phyloP scores from a whole-genome alignment of 2,797 vertebrate genomes.

The Protonibea diacanthus region DNA sequence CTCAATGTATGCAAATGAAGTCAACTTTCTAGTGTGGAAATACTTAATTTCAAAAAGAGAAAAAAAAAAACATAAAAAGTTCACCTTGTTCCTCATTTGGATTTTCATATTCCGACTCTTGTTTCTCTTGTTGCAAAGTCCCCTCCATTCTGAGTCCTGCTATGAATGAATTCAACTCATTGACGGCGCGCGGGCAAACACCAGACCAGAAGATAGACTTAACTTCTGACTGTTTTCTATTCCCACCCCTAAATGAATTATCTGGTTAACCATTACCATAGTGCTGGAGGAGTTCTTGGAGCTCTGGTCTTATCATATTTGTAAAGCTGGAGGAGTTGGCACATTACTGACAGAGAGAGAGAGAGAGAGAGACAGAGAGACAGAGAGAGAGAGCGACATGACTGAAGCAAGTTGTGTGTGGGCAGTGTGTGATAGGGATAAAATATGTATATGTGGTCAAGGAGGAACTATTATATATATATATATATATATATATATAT shows the following conservation, averaged over 20 bases:
- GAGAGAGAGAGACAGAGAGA: not conserved
- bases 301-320: conserved; percentile 90
- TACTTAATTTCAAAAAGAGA: not conserved
- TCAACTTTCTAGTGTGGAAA: not conserved
- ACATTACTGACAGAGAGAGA: conserved; percentile 49
- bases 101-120: conserved; percentile 62
- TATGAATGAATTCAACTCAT: conserved; percentile 78
- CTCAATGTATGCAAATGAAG: conserved; percentile 4
- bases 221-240: conserved; percentile 79
- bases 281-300: conserved; percentile 81
- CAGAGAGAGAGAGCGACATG: conserved; percentile 10
- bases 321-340: conserved; percentile 89
- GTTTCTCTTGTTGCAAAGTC: conserved; percentile 69
- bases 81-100: conserved; percentile 82
- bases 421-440: conserved; percentile 17
- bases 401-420: conserved; percentile 30
- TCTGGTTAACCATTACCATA: conserved; percentile 90
- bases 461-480: too few relatives aligned
- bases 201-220: conserved; percentile 56
- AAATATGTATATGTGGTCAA: conserved; percentile 25
- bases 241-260: conserved; percentile 91
- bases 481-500: too few relatives aligned
- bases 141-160: conserved; percentile 87
- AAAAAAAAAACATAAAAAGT: conserved; percentile 10
- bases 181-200: conserved; percentile 58